These are phyloP conservation scores for Gorsachius goisagi DNA, from an alignment of 2,113 vertebrate species.

Conservation along the genomic window DNA sequence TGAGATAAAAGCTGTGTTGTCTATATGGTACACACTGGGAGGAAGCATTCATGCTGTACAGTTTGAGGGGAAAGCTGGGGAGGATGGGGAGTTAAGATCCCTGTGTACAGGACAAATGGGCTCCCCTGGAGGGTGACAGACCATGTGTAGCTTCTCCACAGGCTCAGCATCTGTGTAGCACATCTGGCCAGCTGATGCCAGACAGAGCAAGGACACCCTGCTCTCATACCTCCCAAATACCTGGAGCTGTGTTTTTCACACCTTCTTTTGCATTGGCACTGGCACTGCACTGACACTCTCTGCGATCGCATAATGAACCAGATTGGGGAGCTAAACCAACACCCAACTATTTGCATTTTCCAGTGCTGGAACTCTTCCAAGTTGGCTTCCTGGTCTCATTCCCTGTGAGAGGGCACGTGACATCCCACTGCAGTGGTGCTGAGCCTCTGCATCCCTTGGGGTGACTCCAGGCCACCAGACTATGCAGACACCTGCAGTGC, in stretches of 20 bases:
- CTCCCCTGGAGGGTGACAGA: neutral
- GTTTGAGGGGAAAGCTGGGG: neutral
- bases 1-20: neutral
- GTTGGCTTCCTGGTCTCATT: neutral
- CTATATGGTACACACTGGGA: rapidly evolving
- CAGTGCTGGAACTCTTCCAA: neutral
- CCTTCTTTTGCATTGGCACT: neutral
- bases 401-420: neutral
- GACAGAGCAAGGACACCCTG: neutral
- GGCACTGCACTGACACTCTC: neutral
- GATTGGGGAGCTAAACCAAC: neutral
- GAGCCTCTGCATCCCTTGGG: neutral
- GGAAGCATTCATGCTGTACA: neutral
- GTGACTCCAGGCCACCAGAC: neutral
- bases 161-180: neutral
- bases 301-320: neutral
- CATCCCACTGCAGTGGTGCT: neutral
- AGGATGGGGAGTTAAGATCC: neutral
- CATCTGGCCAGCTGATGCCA: neutral
- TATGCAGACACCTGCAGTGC: neutral
- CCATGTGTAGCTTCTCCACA: neutral
- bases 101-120: neutral
- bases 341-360: neutral
- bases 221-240: neutral
- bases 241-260: neutral